Evolutionary conservation across 1,140 invertebrate genomes (phyloP), one percentile per base, ranked within the genome.

Genomic region (Drosophila persimilis): DNA sequence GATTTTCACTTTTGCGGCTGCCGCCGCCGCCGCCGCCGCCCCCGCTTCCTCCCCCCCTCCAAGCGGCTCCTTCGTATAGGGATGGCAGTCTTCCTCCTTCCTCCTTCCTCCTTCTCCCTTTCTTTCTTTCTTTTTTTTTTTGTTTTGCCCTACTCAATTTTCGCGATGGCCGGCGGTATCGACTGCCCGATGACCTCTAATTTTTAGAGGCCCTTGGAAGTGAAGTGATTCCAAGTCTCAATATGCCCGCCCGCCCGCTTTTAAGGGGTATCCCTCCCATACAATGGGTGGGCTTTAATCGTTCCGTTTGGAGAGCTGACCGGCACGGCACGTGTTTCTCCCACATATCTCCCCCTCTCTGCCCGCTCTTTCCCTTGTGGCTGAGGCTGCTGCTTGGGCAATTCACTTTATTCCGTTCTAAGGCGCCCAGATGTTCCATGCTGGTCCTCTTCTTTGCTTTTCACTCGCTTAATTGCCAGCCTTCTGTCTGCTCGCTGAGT

Each of bases 1-100:
- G 81, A 86, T 86, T 86, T 86, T 86, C 84, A 86, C 83, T 86
- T 86, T 86, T 86, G 83, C 58, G 69, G 73, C 81, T 77, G 65
- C 81, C 17, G 54, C 20, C 56, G 15, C 15, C 15, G 15, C 15
- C 15, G 15, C 15, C 15, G 15, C 0, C 15, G 7, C 11, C 48
- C 46, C 43, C 13, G 7, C 8, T 0, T 6, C 4, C 29, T 9
- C 17, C 41, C 9, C 26, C 26, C 22, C 44, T 8, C 8, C 24
- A 24, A 24, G 24, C 0, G 0, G 2, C 41, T n/a, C 15, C 9
- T 20, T 20, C 20, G 53, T 50, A 41, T 43, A 41, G 35, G 35
- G 35, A 13, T 39, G 13, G 35, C 26, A 9, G 17, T 26, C 41
- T 48, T 5, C 41, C n/a, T n/a, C n/a, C n/a, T n/a, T n/a, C n/a